Conservation (phyloP, 2,888 invertebrate genomes). For the Galerucella pusilla region DNA sequence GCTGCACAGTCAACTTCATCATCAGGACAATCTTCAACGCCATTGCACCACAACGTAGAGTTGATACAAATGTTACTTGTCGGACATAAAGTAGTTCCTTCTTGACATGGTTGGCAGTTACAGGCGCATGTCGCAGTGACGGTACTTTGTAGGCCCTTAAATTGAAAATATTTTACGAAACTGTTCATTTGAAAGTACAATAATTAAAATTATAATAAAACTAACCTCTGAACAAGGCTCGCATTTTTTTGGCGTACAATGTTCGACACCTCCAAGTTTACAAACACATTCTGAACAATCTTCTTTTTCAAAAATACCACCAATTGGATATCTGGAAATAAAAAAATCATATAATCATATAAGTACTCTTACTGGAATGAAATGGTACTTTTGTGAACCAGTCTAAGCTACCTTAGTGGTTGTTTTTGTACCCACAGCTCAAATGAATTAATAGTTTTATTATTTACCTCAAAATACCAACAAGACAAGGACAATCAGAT, state of each 20-base stretch:
- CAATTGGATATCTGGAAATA: constrained; percentile 74
- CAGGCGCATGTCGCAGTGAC: constrained; percentile 76
- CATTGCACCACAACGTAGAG: constrained; percentile 81
- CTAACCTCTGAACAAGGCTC: constrained; percentile 71
- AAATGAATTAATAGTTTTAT: background rate
- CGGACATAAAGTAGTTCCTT: constrained; percentile 75
- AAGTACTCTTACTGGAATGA: no score
- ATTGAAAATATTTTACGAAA: background rate
- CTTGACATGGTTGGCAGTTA: constrained; percentile 77
- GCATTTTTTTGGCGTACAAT: constrained; percentile 78
- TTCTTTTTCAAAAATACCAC: constrained; percentile 75
- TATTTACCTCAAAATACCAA: constrained; percentile 72
- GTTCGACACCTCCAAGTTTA: constrained; percentile 76
- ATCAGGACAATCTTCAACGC: constrained; percentile 83
- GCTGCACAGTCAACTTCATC: constrained; percentile 78
- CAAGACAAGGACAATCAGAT: constrained; percentile 82
- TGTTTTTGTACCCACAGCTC: no score
- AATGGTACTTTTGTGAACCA: no score
- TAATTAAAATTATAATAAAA: background rate
- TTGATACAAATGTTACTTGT: constrained; percentile 80
- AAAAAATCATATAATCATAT: background rate
- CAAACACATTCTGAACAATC: constrained; percentile 86
- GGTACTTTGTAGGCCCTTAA: constrained; percentile 70
- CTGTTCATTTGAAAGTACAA: background rate
- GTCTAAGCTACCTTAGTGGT: no score